Evolutionary conservation across 2,797 vertebrate genomes (phyloP).

Genomic region (Gastrophryne carolinensis): DNA sequence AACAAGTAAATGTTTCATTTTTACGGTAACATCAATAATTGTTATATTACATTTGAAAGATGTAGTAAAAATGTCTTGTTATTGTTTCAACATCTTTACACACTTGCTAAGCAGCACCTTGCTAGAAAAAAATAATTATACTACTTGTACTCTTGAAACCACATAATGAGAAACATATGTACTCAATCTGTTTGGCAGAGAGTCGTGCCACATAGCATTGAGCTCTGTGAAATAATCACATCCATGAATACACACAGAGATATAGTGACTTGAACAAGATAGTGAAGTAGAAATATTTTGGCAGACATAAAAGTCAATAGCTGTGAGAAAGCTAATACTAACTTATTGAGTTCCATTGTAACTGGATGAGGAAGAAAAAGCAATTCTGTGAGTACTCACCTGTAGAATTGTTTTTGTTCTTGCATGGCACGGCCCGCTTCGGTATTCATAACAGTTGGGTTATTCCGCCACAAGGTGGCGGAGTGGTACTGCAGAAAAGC

Average conservation of each 20-base stretch:
- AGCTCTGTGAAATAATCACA: slow-evolving; percentile 34
- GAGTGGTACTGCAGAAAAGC: too few species aligned
- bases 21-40: not conserved
- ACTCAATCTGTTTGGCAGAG: slow-evolving; percentile 11
- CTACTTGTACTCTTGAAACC: slow-evolving; percentile 31
- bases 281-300: slow-evolving; percentile 34
- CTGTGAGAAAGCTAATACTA: slow-evolving; percentile 48
- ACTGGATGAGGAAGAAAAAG: too few species aligned
- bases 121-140: slow-evolving; percentile 26
- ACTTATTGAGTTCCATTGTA: slow-evolving; percentile 7
- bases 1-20: not conserved
- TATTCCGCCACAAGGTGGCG: too few species aligned
- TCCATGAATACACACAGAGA: slow-evolving; percentile 24
- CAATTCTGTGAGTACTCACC: too few species aligned
- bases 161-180: slow-evolving; percentile 29
- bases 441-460: too few species aligned
- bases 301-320: slow-evolving; percentile 14
- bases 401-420: too few species aligned
- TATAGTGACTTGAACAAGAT: slow-evolving; percentile 19
- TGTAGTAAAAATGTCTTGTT: slow-evolving; percentile 25
- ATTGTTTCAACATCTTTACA: slow-evolving; percentile 19
- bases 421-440: too few species aligned
- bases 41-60: not conserved
- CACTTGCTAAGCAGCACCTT: slow-evolving; percentile 31
- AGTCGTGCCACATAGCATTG: slow-evolving; percentile 23